phyloP scores from a whole-genome alignment of 2,888 invertebrate species.

The Sarcophaga caerulescens region DNA sequence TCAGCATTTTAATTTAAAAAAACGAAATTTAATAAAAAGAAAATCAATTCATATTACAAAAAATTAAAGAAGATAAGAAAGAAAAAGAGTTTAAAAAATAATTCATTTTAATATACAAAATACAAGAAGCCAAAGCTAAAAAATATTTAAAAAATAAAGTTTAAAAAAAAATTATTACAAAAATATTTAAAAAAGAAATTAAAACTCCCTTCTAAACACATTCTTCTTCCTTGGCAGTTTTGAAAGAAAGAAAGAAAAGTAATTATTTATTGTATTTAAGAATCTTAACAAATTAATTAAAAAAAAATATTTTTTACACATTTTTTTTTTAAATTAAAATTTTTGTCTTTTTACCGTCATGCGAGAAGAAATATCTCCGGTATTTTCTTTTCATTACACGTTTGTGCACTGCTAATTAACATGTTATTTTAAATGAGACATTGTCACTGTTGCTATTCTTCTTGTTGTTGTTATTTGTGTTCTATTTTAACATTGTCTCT shows the following conservation, averaged over 20 bases:
- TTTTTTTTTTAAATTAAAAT: background rate
- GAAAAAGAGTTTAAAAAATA: background rate
- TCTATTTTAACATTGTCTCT: background rate
- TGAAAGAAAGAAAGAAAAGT: background rate
- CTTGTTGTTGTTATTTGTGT: background rate
- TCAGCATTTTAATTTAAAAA: constrained; percentile 16
- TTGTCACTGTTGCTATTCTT: background rate
- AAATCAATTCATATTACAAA: background rate
- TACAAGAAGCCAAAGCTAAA: background rate
- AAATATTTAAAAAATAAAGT: background rate
- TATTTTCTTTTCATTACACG: background rate
- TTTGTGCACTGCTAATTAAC: constrained; percentile 23
- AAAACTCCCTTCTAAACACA: background rate
- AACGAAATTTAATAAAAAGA: background rate
- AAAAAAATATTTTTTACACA: background rate
- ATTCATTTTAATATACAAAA: background rate
- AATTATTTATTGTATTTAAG: background rate
- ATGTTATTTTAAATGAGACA: constrained; percentile 35
- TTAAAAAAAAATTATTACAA: background rate
- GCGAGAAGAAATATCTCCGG: background rate
- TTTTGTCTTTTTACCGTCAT: background rate
- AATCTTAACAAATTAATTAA: too few relatives aligned
- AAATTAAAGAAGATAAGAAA: constrained; percentile 3
- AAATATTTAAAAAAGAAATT: background rate
- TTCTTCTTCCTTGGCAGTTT: too few relatives aligned